Evolutionary conservation across 2,797 vertebrate species (phyloP).

Genomic region (Lagocephalus sceleratus): DNA sequence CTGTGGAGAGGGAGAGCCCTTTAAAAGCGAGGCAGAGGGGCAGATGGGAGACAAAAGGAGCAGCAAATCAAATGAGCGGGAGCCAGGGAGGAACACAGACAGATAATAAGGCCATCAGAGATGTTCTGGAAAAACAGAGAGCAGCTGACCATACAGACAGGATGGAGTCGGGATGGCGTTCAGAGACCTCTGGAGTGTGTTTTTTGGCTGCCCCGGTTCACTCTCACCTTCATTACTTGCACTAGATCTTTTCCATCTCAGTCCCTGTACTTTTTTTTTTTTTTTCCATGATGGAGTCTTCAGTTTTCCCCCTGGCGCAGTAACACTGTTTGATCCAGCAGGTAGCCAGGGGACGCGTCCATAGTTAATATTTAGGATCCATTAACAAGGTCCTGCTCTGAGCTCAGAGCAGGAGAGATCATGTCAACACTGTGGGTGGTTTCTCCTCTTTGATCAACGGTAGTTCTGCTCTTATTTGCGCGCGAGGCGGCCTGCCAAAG

Average conservation of each 20-base stretch:
- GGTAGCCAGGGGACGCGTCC: slow-evolving; percentile 13
- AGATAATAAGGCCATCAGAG: slow-evolving; percentile 34
- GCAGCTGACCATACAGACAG: slow-evolving; percentile 30
- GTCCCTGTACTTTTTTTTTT: slow-evolving; percentile 29
- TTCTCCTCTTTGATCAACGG: slow-evolving; percentile 25
- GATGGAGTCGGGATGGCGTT: slow-evolving; percentile 2
- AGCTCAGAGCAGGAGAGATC: slow-evolving; percentile 18
- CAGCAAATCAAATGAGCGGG: slow-evolving; percentile 48
- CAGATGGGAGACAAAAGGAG: slow-evolving; percentile 54
- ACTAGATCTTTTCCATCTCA: slow-evolving; percentile 29
- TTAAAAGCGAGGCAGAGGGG: slow-evolving; percentile 40
- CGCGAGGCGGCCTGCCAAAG: slow-evolving; percentile 32
- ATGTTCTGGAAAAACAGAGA: slow-evolving; percentile 27
- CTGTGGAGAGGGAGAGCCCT: slow-evolving; percentile 41
- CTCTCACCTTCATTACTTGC: slow-evolving; percentile 42
- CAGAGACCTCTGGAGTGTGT: slow-evolving; percentile 25
- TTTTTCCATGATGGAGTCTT: slow-evolving; percentile 1
- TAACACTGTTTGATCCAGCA: slow-evolving; percentile 27
- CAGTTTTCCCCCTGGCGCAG: slow-evolving; percentile 31
- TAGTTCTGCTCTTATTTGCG: slow-evolving; percentile 18
- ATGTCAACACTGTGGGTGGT: slow-evolving; percentile 17
- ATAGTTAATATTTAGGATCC: slow-evolving; percentile 16
- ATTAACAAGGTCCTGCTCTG: background rate
- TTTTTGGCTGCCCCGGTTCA: slow-evolving; percentile 52
- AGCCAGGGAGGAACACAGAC: slow-evolving; percentile 27